Evolutionary conservation across 2,888 invertebrate species (phyloP).

Genomic region (Ectobius pallidus): DNA sequence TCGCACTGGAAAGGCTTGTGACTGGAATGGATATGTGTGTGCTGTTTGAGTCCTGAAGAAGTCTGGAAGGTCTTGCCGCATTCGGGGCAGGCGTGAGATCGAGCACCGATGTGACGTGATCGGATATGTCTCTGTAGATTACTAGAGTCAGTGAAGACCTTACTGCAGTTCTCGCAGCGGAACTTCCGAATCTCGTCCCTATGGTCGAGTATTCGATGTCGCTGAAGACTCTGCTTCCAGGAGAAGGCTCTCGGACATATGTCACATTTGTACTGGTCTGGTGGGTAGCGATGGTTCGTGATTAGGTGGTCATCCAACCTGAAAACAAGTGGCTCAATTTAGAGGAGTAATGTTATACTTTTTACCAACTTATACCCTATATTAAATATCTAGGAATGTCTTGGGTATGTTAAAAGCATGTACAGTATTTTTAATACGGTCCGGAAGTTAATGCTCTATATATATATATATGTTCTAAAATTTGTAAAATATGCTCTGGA

Average conservation of each 20-base stretch:
- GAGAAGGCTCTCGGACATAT: conserved; percentile 83
- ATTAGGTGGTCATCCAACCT: conserved; percentile 86
- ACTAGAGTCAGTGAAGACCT: conserved; percentile 95
- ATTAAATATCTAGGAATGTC: no score
- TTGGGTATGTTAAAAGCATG: no score
- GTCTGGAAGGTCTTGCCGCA: conserved; percentile 99
- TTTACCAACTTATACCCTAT: no score
- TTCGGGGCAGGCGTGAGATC: conserved; percentile 96
- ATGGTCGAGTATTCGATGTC: conserved; percentile 81
- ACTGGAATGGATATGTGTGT: conserved; percentile 98
- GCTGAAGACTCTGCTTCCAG: conserved; percentile 78
- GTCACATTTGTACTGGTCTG: conserved; percentile 81
- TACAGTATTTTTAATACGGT: no score
- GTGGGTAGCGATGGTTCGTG: conserved; percentile 76
- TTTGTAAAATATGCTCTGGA: no score
- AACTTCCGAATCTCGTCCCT: conserved; percentile 75
- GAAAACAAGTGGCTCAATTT: no score
- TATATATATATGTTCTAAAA: no score
- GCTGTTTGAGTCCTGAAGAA: conserved; percentile 97
- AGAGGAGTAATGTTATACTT: conserved; percentile 1
- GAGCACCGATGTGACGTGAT: conserved; percentile 92
- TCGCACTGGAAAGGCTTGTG: conserved; percentile 97
- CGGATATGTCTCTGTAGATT: conserved; percentile 96
- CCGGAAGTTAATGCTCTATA: no score
- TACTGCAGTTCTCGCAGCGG: conserved; percentile 91